A percentile compares a stretch with the other conserved stretches of the same genome.
Conservation (phyloP, 2,888 invertebrate genomes). For the Heterodera filipjevi region DNA sequence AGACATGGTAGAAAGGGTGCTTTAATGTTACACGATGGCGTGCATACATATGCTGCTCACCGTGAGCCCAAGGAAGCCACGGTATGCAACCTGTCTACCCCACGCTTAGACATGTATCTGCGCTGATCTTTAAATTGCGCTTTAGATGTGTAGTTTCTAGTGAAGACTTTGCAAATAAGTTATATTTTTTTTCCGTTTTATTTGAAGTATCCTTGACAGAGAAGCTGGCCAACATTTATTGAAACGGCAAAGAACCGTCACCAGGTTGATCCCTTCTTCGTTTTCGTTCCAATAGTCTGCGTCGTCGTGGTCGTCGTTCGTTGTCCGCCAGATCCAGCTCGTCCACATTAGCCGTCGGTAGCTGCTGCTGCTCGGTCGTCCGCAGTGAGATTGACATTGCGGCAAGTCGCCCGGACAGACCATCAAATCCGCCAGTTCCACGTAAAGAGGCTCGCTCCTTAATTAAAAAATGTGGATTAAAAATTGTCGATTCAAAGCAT, state of each 20-base stretch:
- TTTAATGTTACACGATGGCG: not conserved
- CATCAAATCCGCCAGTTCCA: not conserved
- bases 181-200: not conserved
- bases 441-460: constrained; percentile 3
- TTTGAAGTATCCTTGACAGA: not conserved
- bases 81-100: not conserved
- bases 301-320: too few species aligned
- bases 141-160: not conserved
- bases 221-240: not conserved
- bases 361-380: not conserved
- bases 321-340: too few species aligned
- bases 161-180: not conserved
- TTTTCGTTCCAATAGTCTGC: too few species aligned
- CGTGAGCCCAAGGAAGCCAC: not conserved
- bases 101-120: not conserved
- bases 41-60: not conserved
- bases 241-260: not conserved
- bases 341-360: too few species aligned
- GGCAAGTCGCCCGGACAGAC: constrained; percentile 14
- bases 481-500: not conserved
- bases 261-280: not conserved
- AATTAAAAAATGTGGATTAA: too few species aligned
- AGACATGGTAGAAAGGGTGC: not conserved
- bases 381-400: not conserved
- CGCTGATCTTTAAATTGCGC: not conserved